A percentile compares a stretch with the other conserved stretches of the same genome.
Conservation (phyloP, 2,888 invertebrate species). For the Serripes groenlandicus region DNA sequence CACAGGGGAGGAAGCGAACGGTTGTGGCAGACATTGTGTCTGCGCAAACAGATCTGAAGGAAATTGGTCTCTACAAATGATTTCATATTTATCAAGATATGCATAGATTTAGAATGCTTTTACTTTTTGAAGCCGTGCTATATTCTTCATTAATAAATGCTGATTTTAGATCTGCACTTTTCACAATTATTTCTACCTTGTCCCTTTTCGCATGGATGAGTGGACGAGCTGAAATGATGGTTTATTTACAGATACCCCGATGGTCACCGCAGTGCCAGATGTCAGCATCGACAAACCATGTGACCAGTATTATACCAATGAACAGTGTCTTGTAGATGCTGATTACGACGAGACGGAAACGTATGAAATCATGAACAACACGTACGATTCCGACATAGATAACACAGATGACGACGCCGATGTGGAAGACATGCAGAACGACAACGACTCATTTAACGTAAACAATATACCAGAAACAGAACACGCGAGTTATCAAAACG, state of each 20-base stretch:
- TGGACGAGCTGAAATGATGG: too few relatives aligned
- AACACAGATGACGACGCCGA: constrained; percentile 9
- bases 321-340: neutral
- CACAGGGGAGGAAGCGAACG: too few relatives aligned
- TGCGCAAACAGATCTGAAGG: too few relatives aligned
- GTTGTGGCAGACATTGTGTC: too few relatives aligned
- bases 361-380: constrained; percentile 24
- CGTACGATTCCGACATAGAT: constrained; percentile 2
- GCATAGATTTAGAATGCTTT: too few relatives aligned
- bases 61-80: too few relatives aligned
- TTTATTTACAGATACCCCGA: neutral
- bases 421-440: neutral
- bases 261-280: constrained; percentile 13
- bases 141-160: too few relatives aligned
- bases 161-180: too few relatives aligned
- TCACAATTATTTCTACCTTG: too few relatives aligned
- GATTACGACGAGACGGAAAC: constrained; percentile 15
- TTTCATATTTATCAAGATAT: too few relatives aligned
- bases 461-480: neutral
- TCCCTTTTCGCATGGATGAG: too few relatives aligned
- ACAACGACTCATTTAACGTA: neutral
- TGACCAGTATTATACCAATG: constrained; percentile 10
- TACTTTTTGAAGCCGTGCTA: too few relatives aligned
- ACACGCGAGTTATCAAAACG: constrained; percentile 17
- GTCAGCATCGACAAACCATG: neutral